These are phyloP conservation scores for Glaucopsyche alexis DNA, from an alignment of 2,888 invertebrate species.

Conservation along the genomic window DNA sequence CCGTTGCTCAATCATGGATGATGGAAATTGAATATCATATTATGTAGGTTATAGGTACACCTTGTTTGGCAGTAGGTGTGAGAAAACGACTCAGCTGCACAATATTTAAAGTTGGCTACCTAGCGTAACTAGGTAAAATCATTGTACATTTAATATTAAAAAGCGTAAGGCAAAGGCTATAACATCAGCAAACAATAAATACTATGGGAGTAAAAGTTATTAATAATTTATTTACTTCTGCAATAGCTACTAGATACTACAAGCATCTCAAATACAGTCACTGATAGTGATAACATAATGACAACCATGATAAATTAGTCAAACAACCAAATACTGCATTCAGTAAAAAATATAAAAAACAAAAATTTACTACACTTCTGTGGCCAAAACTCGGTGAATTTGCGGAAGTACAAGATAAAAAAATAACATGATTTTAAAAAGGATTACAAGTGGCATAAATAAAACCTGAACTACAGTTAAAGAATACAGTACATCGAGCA, in stretches of 20 bases:
- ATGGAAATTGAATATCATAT: too few species aligned
- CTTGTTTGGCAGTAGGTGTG: too few species aligned
- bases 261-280: background rate
- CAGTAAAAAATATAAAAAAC: background rate
- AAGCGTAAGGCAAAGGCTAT: too few species aligned
- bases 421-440: background rate
- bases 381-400: background rate
- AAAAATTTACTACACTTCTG: background rate
- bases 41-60: too few species aligned
- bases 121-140: too few species aligned
- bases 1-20: too few species aligned
- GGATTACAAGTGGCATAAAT: background rate
- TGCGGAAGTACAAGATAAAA: background rate
- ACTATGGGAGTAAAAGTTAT: background rate
- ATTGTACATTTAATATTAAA: too few species aligned
- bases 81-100: too few species aligned
- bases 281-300: conserved; percentile 7
- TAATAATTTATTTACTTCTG: conserved; percentile 21
- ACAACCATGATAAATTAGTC: background rate
- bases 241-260: conserved; percentile 17
- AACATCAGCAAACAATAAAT: too few species aligned
- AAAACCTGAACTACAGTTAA: too few species aligned
- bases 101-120: too few species aligned
- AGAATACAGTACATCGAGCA: too few species aligned
- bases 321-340: conserved; percentile 8